Base-by-base conservation (phyloP, 2,113 vertebrate genomes). In the Xenopus laevis region DNA sequence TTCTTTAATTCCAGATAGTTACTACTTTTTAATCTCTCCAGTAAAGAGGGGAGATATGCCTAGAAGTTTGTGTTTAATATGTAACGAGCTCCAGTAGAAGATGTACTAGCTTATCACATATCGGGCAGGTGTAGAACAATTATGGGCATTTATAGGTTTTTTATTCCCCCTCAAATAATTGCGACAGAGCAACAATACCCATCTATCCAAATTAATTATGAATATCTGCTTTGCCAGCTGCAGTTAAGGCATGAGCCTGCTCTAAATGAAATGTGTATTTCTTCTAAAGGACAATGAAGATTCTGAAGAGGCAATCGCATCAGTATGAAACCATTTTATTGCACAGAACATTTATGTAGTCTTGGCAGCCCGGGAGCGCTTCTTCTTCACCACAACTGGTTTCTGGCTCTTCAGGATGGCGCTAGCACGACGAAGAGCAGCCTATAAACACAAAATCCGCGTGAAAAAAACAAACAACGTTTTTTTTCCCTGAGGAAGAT, bases 351-450 rank as follows among this genome's bases (percentile, higher is more conserved):
- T 85, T 92, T 84, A 92, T 87, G 89, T 79, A 2, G 91, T 92
- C 91, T 96, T 97, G 72, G 92, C 64, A 65, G 93, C 87, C 68
- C 93, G 91, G 76, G 92, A 82, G 53, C 93, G 89, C 86, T 95
- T 95, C 92, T 96, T 95, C 81, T 93, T 94, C 53, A 95, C 92
- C 82, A 94, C 92, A 78, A 96, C 93, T 0, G 94, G 95, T 84
- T 97, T 97, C 91, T 97, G 95, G 83, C 95, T 97, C 78, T 87
- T 94, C 84, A 96, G 87, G 79, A 96, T 94, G 77, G 94, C 94
- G 0, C 94, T 95, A 71, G 93, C 93, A 65, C 95, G 92, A 69
- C 95, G 92, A 80, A 97, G 88, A 50, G 93, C 92, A 3, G 95
- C 93, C 95, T 95, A 73, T 13, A 11, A 0, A 1, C 0, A 8